Percentiles rank a stretch among this genome's conserved stretches.
Evolutionary conservation across 2,888 invertebrate genomes (phyloP).

Genomic region (Pyrrhia umbra): DNA sequence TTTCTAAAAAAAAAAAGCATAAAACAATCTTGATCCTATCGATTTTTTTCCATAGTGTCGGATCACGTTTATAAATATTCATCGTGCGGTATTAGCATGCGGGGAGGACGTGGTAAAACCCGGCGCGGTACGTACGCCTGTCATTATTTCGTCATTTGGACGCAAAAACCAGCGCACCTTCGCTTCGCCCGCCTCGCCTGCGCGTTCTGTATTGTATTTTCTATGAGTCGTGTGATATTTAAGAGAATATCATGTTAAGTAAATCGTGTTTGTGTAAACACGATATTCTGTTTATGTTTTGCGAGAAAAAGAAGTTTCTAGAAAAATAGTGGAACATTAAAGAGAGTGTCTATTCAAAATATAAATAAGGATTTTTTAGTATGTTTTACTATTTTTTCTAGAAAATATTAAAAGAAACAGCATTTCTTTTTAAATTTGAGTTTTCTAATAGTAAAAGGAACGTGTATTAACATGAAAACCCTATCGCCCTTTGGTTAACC

Average conservation of each 20-base stretch:
- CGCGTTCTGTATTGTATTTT: slow-evolving; percentile 52
- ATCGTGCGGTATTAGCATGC: slow-evolving; percentile 85
- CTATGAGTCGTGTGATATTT: slow-evolving; percentile 49
- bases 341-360: no score
- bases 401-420: no score
- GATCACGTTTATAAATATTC: slow-evolving; percentile 88
- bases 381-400: no score
- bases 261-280: slow-evolving; percentile 31
- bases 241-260: slow-evolving; percentile 53
- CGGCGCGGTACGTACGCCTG: slow-evolving; percentile 75
- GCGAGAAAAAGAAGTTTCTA: background rate
- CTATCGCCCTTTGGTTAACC: background rate
- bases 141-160: slow-evolving; percentile 88
- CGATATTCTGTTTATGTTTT: slow-evolving; percentile 9
- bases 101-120: slow-evolving; percentile 74
- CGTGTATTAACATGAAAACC: background rate
- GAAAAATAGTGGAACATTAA: background rate
- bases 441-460: no score
- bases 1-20: slow-evolving; percentile 16
- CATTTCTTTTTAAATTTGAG: no score
- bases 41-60: slow-evolving; percentile 71
- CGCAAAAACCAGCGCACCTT: slow-evolving; percentile 85
- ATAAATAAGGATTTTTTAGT: no score
- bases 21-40: slow-evolving; percentile 41
- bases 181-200: slow-evolving; percentile 64